Base-by-base conservation (phyloP, 2,888 invertebrate genomes). In the Ceratothoa steindachneri region DNA sequence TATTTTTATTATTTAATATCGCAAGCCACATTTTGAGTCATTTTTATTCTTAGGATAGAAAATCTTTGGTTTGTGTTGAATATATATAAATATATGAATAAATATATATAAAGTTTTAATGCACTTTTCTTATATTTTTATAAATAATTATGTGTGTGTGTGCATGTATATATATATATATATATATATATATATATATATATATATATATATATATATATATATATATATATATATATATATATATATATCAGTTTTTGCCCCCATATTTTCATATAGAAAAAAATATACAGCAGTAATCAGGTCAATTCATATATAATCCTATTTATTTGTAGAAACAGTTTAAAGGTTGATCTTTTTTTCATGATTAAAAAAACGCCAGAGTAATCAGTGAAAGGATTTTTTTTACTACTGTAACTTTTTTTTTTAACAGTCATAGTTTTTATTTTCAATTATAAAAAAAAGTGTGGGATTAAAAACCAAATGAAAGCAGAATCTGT, bases 81-180 rank as follows among this genome's bases (percentile, higher is more conserved):
- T 55, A 55, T 55, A 55, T 55, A 55, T 55, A 55, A 15, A 55
- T 55, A 55, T 55, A 55, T 55, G 15, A 19, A 55, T 55, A 55
- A 15, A 55, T 55, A 55, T 55, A 55, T 55, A 55, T 55, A 55
- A 41, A 41, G 7, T 12, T 55, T 55, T 55, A 55, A 15, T 55
- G 19, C 55, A 55, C 55, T 19, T 41, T 41, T 55, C 24, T 19
- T 55, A 55, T 55, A 55, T 55, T 19, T 55, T 19, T 55, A 55
- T 55, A 55, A 19, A 55, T 55, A 55, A 19, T 19, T 55, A 41
- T 41, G 15, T 41, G 15, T 41, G 15, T 41, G 15, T 41, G 15
- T 41, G 15, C 15, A 41, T 41, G 15, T 41, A 41, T 41, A 41
- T 41, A 41, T 41, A 41, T 41, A 41, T 41, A 41, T 41, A 41